These are phyloP conservation scores for Agrotis puta DNA, from an alignment of 2,888 invertebrate genomes.

Conservation along the genomic window DNA sequence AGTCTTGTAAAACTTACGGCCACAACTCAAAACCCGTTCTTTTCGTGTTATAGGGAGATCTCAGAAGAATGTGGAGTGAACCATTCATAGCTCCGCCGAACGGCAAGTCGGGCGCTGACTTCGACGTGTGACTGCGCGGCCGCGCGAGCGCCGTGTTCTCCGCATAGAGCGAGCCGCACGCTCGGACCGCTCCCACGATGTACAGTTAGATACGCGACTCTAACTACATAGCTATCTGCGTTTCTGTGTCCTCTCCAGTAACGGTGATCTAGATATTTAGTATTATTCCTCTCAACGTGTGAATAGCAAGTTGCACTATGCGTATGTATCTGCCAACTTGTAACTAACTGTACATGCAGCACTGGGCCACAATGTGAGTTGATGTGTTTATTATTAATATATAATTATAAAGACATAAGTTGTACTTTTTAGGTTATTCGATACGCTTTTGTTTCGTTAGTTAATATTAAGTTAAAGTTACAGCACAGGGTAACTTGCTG, in stretches of 20 bases:
- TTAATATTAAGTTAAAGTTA: slow-evolving; percentile 67
- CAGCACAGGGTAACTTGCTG: slow-evolving; percentile 75
- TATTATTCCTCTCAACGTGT: slow-evolving; percentile 50
- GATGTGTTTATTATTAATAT: slow-evolving; percentile 69
- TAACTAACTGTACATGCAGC: slow-evolving; percentile 68
- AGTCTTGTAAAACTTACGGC: background rate
- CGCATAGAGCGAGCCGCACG: slow-evolving; percentile 31
- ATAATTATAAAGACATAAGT: slow-evolving; percentile 72
- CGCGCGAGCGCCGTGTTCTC: slow-evolving; percentile 34
- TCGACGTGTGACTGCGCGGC: slow-evolving; percentile 85
- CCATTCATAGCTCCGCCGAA: slow-evolving; percentile 96
- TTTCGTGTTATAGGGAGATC: slow-evolving; percentile 94
- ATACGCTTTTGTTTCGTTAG: slow-evolving; percentile 76
- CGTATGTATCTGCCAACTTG: slow-evolving; percentile 57
- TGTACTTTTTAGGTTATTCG: slow-evolving; percentile 74
- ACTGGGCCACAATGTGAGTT: slow-evolving; percentile 70
- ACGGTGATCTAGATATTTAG: slow-evolving; percentile 55
- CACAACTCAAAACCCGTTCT: background rate
- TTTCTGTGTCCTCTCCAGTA: slow-evolving; percentile 47
- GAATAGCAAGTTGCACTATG: slow-evolving; percentile 58
- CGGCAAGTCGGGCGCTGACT: slow-evolving; percentile 92
- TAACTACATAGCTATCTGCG: slow-evolving; percentile 39
- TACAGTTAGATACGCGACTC: slow-evolving; percentile 54
- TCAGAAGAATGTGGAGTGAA: slow-evolving; percentile 99
- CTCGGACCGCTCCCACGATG: slow-evolving; percentile 19